Percentiles rank a stretch among this genome's conserved stretches.
Conservation (phyloP, 2,888 invertebrate species). For the Galeopsomyia nigrocyanea region DNA sequence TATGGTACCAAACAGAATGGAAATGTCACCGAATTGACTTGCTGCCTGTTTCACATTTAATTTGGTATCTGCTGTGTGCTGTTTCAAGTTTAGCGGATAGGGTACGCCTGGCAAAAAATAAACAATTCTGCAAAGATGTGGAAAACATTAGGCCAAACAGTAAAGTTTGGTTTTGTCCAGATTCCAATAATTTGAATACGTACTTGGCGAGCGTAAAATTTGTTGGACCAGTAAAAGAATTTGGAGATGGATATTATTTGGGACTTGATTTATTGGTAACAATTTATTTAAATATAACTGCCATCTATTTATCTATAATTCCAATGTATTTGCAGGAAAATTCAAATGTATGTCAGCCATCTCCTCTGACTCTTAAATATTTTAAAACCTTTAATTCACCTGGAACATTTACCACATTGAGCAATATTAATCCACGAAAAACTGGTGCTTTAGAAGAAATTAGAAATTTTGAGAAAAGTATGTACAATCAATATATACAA, state of each 20-base stretch:
- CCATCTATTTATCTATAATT: neutral
- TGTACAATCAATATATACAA: constrained; percentile 11
- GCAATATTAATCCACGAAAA: constrained; percentile 55
- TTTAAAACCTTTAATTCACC: constrained; percentile 49
- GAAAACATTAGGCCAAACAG: constrained; percentile 54
- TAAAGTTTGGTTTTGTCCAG: constrained; percentile 56
- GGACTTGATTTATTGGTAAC: constrained; percentile 74
- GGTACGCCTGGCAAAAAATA: constrained; percentile 69
- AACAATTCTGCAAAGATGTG: constrained; percentile 69
- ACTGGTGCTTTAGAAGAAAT: constrained; percentile 32
- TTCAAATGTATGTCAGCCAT: constrained; percentile 50
- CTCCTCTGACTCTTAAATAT: constrained; percentile 52
- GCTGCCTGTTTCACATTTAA: constrained; percentile 55
- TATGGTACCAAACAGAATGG: constrained; percentile 63
- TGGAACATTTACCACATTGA: constrained; percentile 56
- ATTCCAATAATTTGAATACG: constrained; percentile 42
- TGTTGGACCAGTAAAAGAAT: constrained; percentile 71
- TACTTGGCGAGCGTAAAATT: constrained; percentile 69
- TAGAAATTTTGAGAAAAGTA: constrained; percentile 51
- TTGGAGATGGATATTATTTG: constrained; percentile 72
- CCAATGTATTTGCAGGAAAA: constrained; percentile 50
- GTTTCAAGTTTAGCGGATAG: constrained; percentile 70
- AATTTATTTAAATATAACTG: constrained; percentile 42
- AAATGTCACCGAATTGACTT: constrained; percentile 59
- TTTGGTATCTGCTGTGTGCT: constrained; percentile 72